A percentile compares a stretch with the other conserved stretches of the same genome.
These are phyloP conservation scores for Bhutanitis thaidina DNA, from an alignment of 2,888 invertebrate species.

Conservation along the genomic window DNA sequence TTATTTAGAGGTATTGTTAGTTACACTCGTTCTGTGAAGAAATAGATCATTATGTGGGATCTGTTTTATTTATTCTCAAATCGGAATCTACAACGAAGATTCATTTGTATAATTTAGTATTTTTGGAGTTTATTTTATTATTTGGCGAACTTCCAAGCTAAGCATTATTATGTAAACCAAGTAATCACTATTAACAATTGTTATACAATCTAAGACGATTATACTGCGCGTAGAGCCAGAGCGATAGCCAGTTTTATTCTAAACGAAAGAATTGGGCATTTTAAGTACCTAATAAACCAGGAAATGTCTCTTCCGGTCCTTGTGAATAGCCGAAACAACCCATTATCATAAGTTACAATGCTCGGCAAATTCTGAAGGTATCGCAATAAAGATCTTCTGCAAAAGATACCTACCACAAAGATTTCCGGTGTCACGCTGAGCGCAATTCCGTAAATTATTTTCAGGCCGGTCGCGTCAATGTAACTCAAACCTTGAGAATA, in stretches of 20 bases:
- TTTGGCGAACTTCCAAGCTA: no score
- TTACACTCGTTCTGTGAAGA: no score
- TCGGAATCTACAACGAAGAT: no score
- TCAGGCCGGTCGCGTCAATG: conserved; percentile 1
- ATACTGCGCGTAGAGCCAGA: background rate
- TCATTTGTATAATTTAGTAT: no score
- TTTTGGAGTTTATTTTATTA: no score
- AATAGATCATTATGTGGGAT: no score
- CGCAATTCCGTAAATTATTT: conserved; percentile 26
- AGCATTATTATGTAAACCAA: no score
- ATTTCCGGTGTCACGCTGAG: conserved; percentile 30
- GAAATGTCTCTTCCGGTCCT: conserved; percentile 1
- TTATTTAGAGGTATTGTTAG: no score
- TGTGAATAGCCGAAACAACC: conserved; percentile 2
- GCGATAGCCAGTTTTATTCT: background rate
- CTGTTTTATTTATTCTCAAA: no score
- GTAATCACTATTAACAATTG: no score
- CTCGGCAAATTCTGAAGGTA: conserved; percentile 9
- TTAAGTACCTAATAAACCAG: background rate
- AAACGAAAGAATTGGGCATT: background rate
- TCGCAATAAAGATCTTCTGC: conserved; percentile 16
- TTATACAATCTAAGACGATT: no score
- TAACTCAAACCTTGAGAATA: background rate
- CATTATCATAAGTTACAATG: conserved; percentile 16
- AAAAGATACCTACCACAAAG: conserved; percentile 13